phyloP scores from a whole-genome alignment of 1,140 invertebrate genomes.

The Spodoptera frugiperda region DNA sequence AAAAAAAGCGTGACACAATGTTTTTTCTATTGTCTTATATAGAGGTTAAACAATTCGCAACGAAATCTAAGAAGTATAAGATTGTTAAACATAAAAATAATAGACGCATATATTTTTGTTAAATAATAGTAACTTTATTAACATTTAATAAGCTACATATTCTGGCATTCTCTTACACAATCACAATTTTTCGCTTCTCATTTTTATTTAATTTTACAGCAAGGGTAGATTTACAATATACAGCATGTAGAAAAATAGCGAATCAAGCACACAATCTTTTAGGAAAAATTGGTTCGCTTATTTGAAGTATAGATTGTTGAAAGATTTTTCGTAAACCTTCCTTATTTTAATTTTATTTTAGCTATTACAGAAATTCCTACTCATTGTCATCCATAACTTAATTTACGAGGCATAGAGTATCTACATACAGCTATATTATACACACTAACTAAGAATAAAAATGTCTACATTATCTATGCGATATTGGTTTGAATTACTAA shows the following conservation, averaged over 20 bases:
- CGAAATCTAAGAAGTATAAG: too few relatives aligned
- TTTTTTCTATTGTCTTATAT: too few relatives aligned
- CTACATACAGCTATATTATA: conserved; percentile 33
- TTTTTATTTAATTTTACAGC: not conserved
- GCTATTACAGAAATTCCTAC: conserved; percentile 9
- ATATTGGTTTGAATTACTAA: conserved; percentile 42
- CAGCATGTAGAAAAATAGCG: not conserved
- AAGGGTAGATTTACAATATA: not conserved
- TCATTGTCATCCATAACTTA: conserved; percentile 30
- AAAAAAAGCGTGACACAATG: too few relatives aligned
- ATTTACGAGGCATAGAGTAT: conserved; percentile 49
- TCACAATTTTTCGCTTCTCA: not conserved
- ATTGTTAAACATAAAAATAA: too few relatives aligned
- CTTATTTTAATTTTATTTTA: conserved; percentile 19
- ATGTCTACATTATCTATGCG: conserved; percentile 27
- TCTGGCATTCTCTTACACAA: conserved; percentile 28
- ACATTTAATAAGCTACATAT: conserved; percentile 36
- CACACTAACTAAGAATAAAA: conserved; percentile 25
- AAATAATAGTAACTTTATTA: conserved; percentile 44
- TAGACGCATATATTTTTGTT: too few relatives aligned
- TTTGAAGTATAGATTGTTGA: too few relatives aligned
- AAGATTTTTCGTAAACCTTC: not conserved
- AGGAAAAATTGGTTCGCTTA: not conserved
- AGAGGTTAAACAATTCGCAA: too few relatives aligned
- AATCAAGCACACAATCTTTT: not conserved